Conservation (phyloP, 1,140 invertebrate species). For the Delia radicum region DNA sequence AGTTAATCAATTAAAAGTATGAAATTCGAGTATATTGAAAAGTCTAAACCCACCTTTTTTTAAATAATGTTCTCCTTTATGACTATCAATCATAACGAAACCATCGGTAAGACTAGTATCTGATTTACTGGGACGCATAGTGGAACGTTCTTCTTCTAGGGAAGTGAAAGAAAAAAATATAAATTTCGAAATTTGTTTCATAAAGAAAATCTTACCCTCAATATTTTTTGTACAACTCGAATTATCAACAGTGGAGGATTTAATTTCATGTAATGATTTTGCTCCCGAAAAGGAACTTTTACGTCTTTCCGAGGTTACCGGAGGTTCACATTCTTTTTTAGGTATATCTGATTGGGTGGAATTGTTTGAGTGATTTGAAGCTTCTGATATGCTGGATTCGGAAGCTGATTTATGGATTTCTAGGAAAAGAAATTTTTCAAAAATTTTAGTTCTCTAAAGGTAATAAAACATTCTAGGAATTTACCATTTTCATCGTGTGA, state of each 20-base stretch:
- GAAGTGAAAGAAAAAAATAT: conserved; percentile 11
- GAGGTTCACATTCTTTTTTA: conserved; percentile 59
- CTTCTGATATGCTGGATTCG: conserved; percentile 82
- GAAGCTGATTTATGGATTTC: conserved; percentile 75
- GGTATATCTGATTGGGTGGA: conserved; percentile 67
- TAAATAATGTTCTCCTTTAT: conserved; percentile 61
- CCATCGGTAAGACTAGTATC: conserved; percentile 89
- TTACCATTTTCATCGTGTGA: conserved; percentile 42
- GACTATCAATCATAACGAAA: conserved; percentile 73
- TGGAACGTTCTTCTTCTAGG: conserved; percentile 55
- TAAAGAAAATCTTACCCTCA: conserved; percentile 36
- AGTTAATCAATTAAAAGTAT: background rate
- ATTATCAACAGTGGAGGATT: conserved; percentile 45
- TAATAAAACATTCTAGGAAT: background rate
- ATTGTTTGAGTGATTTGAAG: conserved; percentile 67
- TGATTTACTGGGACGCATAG: conserved; percentile 78
- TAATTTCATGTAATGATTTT: conserved; percentile 54
- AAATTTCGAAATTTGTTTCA: background rate
- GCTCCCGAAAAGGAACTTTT: conserved; percentile 51
- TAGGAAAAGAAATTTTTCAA: conserved; percentile 23
- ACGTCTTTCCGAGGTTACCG: conserved; percentile 52
- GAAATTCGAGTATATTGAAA: background rate
- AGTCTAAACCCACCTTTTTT: conserved; percentile 58
- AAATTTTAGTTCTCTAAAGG: background rate
- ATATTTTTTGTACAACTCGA: conserved; percentile 33